Evolutionary conservation across 2,888 invertebrate species (phyloP).

Genomic region (Eumerus sabulonum): DNA sequence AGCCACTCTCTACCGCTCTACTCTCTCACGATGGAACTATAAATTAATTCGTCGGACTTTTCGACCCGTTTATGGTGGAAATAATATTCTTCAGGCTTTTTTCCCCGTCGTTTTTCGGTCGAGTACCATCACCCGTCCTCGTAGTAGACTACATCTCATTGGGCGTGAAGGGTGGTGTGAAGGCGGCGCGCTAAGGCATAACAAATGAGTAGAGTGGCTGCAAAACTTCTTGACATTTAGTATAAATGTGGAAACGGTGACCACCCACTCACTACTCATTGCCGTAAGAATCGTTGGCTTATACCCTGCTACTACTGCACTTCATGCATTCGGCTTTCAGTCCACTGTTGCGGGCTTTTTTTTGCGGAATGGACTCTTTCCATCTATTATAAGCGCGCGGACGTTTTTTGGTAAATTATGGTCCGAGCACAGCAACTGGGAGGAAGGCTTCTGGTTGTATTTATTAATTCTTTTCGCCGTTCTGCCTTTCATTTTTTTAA

Average conservation of each 20-base stretch:
- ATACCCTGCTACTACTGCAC: background rate
- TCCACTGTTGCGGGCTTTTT: conserved; percentile 30
- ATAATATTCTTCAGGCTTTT: conserved; percentile 22
- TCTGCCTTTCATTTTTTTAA: conserved; percentile 16
- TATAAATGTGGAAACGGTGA: conserved; percentile 12
- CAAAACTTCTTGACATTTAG: conserved; percentile 44
- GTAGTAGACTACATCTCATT: too few relatives aligned
- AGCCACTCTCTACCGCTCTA: conserved; percentile 28
- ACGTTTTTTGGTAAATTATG: conserved; percentile 43
- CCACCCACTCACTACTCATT: background rate
- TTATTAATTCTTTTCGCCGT: conserved; percentile 33
- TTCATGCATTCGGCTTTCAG: too few relatives aligned
- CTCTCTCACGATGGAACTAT: conserved; percentile 26
- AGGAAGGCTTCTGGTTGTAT: background rate
- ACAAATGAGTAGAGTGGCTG: conserved; percentile 55
- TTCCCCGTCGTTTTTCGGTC: too few relatives aligned
- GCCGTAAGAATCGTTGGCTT: conserved; percentile 1
- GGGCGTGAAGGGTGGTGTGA: background rate
- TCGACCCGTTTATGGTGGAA: conserved; percentile 33
- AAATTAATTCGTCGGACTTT: conserved; percentile 54
- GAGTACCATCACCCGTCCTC: too few relatives aligned
- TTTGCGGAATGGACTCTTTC: conserved; percentile 33
- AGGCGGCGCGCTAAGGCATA: conserved; percentile 41
- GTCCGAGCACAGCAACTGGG: background rate
- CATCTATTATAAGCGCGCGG: conserved; percentile 45